These are phyloP conservation scores for Tiaroga cobitis DNA, from an alignment of 2,797 vertebrate species.

Conservation along the genomic window DNA sequence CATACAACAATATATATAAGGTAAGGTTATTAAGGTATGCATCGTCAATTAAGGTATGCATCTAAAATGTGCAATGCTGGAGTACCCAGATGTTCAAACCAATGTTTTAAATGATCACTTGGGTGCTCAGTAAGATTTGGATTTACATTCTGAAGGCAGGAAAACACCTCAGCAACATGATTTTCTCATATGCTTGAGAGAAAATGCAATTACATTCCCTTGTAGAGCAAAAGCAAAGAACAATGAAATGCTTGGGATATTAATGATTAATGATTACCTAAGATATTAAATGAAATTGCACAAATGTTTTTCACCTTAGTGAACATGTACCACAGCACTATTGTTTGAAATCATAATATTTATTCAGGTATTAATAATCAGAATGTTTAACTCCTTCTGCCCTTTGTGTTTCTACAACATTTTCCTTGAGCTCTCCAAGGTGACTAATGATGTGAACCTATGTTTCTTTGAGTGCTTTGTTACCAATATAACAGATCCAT, in stretches of 20 bases:
- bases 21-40: no score
- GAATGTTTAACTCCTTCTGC: neutral
- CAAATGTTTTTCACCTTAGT: neutral
- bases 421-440: neutral
- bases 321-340: neutral
- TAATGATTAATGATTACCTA: neutral
- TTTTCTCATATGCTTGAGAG: neutral
- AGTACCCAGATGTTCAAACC: neutral
- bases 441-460: neutral
- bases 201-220: neutral
- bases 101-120: neutral
- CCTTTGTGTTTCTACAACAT: neutral
- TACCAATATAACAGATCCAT: neutral
- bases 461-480: slow-evolving; percentile 3
- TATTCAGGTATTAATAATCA: neutral
- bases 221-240: neutral
- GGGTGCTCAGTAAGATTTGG: neutral
- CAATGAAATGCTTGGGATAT: slow-evolving; percentile 1
- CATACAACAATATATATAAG: no score
- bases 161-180: neutral
- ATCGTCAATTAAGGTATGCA: neutral
- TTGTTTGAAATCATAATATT: neutral
- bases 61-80: neutral
- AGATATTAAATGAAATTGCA: neutral
- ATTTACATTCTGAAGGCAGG: neutral